Evolutionary conservation across 2,888 invertebrate species (phyloP).

Genomic region (Aphidoletes aphidimyza): DNA sequence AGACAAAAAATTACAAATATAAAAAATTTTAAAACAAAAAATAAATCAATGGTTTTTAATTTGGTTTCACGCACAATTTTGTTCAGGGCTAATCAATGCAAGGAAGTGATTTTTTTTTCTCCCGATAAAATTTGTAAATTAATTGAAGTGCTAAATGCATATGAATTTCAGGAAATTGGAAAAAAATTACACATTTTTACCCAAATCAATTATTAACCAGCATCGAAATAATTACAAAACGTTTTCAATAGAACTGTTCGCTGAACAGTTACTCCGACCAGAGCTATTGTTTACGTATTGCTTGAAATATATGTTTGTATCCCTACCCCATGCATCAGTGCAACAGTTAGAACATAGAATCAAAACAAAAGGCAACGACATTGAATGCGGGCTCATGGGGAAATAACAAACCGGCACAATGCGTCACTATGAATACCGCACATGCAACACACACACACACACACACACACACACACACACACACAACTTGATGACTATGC

Average conservation of each 20-base stretch:
- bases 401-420: not conserved
- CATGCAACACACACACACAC: not conserved
- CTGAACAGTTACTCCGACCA: too few relatives aligned
- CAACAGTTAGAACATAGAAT: constrained; percentile 17
- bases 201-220: too few relatives aligned
- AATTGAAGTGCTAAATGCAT: not conserved
- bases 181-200: too few relatives aligned
- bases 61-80: not conserved
- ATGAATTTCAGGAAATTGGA: not conserved
- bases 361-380: not conserved
- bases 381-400: not conserved
- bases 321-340: not conserved
- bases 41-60: not conserved
- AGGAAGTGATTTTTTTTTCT: not conserved
- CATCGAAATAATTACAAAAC: too few relatives aligned
- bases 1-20: not conserved
- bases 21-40: not conserved
- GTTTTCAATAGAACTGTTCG: too few relatives aligned
- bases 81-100: not conserved
- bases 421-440: too few relatives aligned
- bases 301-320: too few relatives aligned
- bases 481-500: not conserved
- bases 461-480: not conserved
- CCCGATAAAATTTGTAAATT: not conserved
- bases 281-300: too few relatives aligned